A percentile compares a stretch with the other conserved stretches of the same genome.
Evolutionary conservation across 1,140 invertebrate genomes (phyloP).

Genomic region (Mya arenaria): DNA sequence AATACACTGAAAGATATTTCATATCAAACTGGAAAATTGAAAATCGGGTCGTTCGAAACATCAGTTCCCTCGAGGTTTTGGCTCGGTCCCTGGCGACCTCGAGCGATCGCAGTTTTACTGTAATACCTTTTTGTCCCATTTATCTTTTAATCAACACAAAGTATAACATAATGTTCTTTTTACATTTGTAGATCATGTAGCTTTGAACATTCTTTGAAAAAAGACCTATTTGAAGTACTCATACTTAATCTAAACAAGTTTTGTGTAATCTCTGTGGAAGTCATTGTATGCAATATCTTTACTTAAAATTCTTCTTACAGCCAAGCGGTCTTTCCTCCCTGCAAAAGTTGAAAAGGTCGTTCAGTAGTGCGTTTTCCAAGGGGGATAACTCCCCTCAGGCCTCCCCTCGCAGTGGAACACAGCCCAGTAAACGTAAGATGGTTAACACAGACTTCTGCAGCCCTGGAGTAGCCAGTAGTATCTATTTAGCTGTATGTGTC

Average conservation of each 20-base stretch:
- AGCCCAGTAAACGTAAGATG: slow-evolving; percentile 59
- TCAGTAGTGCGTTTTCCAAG: slow-evolving; percentile 74
- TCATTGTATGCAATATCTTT: not conserved
- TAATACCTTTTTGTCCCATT: not conserved
- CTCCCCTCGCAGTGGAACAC: not conserved
- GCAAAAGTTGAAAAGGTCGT: slow-evolving; percentile 72
- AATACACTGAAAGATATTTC: no score
- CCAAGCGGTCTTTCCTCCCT: slow-evolving; percentile 54
- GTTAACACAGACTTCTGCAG: no score
- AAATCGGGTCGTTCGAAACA: no score
- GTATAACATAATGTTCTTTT: no score
- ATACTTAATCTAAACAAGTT: not conserved
- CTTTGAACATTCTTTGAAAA: no score
- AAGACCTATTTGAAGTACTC: not conserved
- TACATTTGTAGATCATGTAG: no score
- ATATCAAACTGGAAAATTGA: no score
- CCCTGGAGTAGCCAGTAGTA: no score
- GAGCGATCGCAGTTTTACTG: no score
- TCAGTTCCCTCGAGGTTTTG: no score
- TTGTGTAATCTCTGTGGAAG: not conserved
- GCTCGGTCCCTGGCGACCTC: no score
- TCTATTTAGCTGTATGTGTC: no score
- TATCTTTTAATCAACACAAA: not conserved
- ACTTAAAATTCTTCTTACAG: slow-evolving; percentile 8
- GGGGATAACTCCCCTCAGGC: slow-evolving; percentile 17